Percentiles rank a stretch among this genome's conserved stretches.
These are phyloP conservation scores for Pithecia hirsuta DNA, from an alignment of 2,797 vertebrate genomes.

Conservation along the genomic window DNA sequence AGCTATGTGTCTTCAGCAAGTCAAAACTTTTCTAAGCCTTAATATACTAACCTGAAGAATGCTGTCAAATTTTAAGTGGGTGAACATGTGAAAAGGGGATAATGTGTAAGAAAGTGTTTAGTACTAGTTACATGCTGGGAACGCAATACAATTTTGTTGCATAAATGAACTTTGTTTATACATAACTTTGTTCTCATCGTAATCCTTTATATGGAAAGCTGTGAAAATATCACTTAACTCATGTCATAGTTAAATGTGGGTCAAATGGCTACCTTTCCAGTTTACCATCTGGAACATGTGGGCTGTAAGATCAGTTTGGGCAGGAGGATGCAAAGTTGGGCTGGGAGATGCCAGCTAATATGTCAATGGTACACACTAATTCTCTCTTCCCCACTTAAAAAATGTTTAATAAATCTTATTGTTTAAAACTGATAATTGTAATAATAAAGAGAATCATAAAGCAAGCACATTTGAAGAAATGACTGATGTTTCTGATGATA, in stretches of 20 bases:
- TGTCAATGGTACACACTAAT: neutral
- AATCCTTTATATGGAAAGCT: neutral
- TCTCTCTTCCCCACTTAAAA: neutral
- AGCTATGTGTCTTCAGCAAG: neutral
- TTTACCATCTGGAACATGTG: neutral
- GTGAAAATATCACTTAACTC: neutral
- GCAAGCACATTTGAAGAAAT: neutral
- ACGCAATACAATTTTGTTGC: neutral
- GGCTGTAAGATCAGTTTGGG: neutral
- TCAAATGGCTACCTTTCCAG: neutral
- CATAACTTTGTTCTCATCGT: neutral
- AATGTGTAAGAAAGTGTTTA: neutral
- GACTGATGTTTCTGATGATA: neutral
- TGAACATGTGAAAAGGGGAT: neutral
- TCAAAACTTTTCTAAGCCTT: neutral
- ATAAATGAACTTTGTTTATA: neutral
- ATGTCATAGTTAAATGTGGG: neutral
- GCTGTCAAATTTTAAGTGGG: neutral
- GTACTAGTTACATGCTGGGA: neutral
- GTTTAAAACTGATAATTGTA: neutral
- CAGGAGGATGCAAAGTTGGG: neutral
- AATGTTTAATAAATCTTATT: neutral
- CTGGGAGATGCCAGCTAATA: neutral
- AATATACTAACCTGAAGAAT: neutral
- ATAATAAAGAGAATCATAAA: neutral